Percentiles rank a stretch among this genome's conserved stretches.
These are phyloP conservation scores for Euthynnus affinis DNA, from an alignment of 2,797 vertebrate genomes.

Conservation along the genomic window DNA sequence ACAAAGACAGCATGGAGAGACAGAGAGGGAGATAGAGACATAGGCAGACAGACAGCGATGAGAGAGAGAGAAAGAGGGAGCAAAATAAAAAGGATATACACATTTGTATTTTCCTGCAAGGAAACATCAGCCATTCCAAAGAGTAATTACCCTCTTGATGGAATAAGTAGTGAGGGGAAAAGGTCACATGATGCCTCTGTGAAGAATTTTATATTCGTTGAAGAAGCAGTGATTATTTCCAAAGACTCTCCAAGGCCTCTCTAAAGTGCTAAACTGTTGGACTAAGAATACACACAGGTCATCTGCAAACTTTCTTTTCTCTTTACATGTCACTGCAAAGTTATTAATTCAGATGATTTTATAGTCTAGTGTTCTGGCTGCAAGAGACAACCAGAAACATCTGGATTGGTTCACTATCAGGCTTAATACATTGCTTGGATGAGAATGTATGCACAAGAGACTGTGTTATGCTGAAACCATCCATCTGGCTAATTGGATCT, in stretches of 20 bases:
- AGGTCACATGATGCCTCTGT: conserved; percentile 54
- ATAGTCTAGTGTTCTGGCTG: conserved; percentile 4
- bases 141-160: conserved; percentile 71
- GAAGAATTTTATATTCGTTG: conserved; percentile 45
- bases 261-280: neutral
- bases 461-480: conserved; percentile 54
- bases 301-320: neutral
- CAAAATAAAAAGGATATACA: conserved; percentile 35
- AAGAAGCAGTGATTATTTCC: conserved; percentile 17
- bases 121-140: conserved; percentile 37
- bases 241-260: conserved; percentile 28
- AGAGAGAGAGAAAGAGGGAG: neutral
- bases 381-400: neutral
- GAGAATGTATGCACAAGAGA: conserved; percentile 42
- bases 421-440: conserved; percentile 3
- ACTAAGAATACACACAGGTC: conserved; percentile 11
- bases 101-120: conserved; percentile 35
- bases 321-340: conserved; percentile 7
- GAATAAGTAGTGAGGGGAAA: conserved; percentile 71
- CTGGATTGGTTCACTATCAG: conserved; percentile 15
- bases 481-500: conserved; percentile 79
- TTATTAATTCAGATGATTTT: conserved; percentile 5
- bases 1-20: neutral
- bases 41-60: neutral
- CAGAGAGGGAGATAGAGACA: neutral